phyloP scores from a whole-genome alignment of 92 coral and sea anemone species.

The Pocillopora grandis region DNA sequence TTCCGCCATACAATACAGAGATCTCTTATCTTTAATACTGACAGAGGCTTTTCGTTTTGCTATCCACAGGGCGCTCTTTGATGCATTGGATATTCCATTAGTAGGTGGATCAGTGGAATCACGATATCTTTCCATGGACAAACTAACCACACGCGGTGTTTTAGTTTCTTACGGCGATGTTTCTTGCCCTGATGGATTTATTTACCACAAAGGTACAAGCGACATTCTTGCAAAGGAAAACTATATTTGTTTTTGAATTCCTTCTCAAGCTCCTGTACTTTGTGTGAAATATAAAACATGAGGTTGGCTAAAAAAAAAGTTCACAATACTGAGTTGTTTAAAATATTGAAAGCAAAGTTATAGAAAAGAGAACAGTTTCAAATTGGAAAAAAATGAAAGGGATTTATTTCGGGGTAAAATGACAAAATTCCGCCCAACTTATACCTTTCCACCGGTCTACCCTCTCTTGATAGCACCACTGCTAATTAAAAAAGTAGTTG shows the following conservation, averaged over 20 bases:
- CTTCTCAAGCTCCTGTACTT: too few relatives aligned
- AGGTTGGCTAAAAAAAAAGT: too few relatives aligned
- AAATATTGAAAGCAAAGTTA: too few relatives aligned
- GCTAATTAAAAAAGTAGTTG: too few relatives aligned
- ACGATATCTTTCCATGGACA: constrained; percentile 20
- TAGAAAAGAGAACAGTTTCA: too few relatives aligned
- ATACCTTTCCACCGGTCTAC: too few relatives aligned
- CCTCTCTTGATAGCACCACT: too few relatives aligned
- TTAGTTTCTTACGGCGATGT: neutral
- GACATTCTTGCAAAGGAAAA: neutral
- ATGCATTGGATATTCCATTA: constrained; percentile 22
- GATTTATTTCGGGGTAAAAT: too few relatives aligned
- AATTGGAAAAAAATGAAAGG: too few relatives aligned
- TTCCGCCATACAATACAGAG: neutral
- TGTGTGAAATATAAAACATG: too few relatives aligned
- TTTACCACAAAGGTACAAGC: constrained; percentile 17
- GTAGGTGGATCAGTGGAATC: constrained; percentile 15
- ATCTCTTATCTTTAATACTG: neutral
- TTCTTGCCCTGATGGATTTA: constrained; percentile 3
- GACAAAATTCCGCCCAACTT: too few relatives aligned
- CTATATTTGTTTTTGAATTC: neutral
- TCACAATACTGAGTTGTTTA: too few relatives aligned
- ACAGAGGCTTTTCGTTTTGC: neutral
- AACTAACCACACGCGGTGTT: constrained; percentile 7
- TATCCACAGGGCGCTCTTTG: neutral